These are phyloP conservation scores for Sycophila texana DNA, from an alignment of 2,888 invertebrate species.

Conservation along the genomic window DNA sequence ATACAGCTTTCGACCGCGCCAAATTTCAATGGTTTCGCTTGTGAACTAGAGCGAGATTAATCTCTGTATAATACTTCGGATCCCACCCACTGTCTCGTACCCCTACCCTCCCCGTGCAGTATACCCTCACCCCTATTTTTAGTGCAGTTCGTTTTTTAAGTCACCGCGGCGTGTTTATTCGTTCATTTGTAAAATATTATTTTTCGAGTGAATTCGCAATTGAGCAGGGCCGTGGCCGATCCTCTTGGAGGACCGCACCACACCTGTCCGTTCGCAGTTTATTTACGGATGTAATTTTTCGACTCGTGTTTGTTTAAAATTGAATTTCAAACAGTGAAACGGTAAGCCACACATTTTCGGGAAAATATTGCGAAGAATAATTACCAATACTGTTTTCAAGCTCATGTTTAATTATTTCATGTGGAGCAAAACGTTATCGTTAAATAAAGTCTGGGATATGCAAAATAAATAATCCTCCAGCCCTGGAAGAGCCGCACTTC, in stretches of 20 bases:
- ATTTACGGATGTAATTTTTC: no score
- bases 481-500: slow-evolving; percentile 14
- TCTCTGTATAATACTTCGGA: background rate
- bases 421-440: background rate
- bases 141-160: background rate
- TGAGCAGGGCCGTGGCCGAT: no score
- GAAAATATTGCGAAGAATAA: background rate
- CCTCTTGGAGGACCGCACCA: background rate
- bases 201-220: background rate
- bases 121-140: no score
- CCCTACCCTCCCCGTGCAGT: no score
- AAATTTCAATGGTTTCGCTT: slow-evolving; percentile 36
- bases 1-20: background rate
- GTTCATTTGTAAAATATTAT: slow-evolving; percentile 22
- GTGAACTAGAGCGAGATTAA: slow-evolving; percentile 41
- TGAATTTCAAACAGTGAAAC: no score
- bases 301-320: no score
- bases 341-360: no score
- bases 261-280: no score
- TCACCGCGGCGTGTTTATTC: slow-evolving; percentile 1
- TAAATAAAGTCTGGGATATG: background rate
- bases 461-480: slow-evolving; percentile 33
- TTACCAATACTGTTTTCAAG: slow-evolving; percentile 17
- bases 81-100: no score
- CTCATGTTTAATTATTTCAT: background rate